Base-by-base conservation (phyloP, 2,797 vertebrate species). In the Coccyzus lansbergi region DNA sequence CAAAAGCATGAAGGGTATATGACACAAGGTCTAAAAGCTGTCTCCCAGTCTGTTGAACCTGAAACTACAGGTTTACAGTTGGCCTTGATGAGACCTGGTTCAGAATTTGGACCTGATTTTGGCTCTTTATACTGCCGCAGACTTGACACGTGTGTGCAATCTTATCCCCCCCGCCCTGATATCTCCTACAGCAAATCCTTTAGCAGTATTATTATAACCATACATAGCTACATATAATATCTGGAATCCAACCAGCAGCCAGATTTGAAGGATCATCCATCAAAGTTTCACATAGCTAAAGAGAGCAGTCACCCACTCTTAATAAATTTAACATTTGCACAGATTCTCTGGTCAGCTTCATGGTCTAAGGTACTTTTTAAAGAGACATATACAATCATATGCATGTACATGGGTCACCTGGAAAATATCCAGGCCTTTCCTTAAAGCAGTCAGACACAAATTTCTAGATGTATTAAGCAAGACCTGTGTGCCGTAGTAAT, bases 251-350 rank as follows among this genome's bases (percentile, higher is more conserved):
- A 95, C 87, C 83, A 93, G 87, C 91, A 93, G 58, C 72, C 71
- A 85, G 86, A 87, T 93, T 84, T 90, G 83, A 95, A 86, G 69
- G 77, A 72, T 85, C 78, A 94, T 94, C 90, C 76, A 86, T 95
- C 87, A 95, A 93, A 88, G 52, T 95, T 93, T 87, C 94, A 92
- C 80, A 69, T 42, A 95, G 88, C 88, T 91, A 89, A 90, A 97
- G 95, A 95, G 83, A 97, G 91, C 68, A 95, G 81, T 93, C 92
- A 95, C 20, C 1, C 52, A 56, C 94, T 93, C 93, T 92, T 93
- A 95, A 97, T 96, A 96, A 93, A 96, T 95, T 90, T 93, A 85
- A 80, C 36, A 28, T 95, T 92, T 97, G 96, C 91, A 91, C 93
- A 96, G 79, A 92, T 94, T 83, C 91, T 87, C 94, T 95, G 95